These are phyloP conservation scores for Pterocles gutturalis DNA, from an alignment of 2,113 vertebrate species.

Conservation along the genomic window DNA sequence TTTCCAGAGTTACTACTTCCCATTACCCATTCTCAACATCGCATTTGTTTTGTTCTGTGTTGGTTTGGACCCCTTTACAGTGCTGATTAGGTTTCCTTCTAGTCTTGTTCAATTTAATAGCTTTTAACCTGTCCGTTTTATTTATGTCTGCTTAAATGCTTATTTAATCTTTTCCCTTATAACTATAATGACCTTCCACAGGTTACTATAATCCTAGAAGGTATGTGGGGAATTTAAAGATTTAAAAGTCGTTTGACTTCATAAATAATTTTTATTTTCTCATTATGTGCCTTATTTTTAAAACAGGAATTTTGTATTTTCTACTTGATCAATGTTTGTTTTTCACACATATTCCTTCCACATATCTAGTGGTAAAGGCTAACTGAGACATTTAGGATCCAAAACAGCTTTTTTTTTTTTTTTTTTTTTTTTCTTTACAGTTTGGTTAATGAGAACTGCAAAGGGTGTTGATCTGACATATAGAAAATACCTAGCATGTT, in stretches of 20 bases:
- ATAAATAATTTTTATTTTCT: conserved; percentile 74
- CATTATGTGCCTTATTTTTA: conserved; percentile 20
- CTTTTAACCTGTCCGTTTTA: conserved; percentile 73
- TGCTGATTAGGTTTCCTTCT: conserved; percentile 43
- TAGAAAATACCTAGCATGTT: neutral
- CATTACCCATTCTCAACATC: neutral
- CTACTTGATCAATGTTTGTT: neutral
- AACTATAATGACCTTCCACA: conserved; percentile 75
- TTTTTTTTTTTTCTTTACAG: neutral
- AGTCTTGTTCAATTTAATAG: conserved; percentile 62
- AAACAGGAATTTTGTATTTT: neutral
- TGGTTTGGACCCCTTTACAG: conserved; percentile 34
- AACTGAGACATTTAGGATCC: neutral
- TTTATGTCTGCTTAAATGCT: conserved; percentile 74
- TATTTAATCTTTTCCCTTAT: conserved; percentile 75
- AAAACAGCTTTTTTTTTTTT: neutral
- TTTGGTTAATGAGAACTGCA: neutral
- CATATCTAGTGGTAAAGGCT: neutral
- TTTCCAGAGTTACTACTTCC: neutral
- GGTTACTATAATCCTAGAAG: conserved; percentile 74
- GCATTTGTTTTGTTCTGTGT: conserved; percentile 23
- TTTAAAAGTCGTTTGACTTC: conserved; percentile 74
- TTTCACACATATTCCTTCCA: neutral
- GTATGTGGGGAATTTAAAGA: conserved; percentile 72
- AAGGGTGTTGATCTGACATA: neutral